These are phyloP conservation scores for Embidobia sp. DNA, from an alignment of 2,888 invertebrate genomes.

Conservation along the genomic window DNA sequence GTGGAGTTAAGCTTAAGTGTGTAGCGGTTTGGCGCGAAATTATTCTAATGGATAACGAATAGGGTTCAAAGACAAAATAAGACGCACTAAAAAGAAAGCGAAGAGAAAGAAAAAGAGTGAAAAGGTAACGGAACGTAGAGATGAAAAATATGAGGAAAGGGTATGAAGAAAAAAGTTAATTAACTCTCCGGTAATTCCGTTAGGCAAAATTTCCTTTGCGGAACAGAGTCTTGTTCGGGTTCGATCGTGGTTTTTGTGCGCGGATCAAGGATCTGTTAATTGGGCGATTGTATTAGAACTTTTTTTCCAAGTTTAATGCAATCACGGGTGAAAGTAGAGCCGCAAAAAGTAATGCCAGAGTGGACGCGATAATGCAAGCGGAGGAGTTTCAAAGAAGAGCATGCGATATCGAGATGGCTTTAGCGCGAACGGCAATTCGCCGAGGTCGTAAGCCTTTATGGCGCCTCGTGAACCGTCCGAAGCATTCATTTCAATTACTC, in stretches of 20 bases:
- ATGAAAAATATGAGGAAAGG: conserved; percentile 4
- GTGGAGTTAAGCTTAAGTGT: conserved; percentile 44
- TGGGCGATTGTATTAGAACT: conserved; percentile 72
- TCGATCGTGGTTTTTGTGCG: conserved; percentile 64
- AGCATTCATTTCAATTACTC: conserved; percentile 55
- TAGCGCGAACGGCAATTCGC: conserved; percentile 21
- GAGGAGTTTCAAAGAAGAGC: conserved; percentile 13
- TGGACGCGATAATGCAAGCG: conserved; percentile 20
- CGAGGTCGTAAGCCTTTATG: conserved; percentile 39
- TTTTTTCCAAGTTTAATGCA: conserved; percentile 70
- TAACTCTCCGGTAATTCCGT: conserved; percentile 71
- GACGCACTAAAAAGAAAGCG: neutral
- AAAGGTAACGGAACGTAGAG: neutral
- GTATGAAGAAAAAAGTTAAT: conserved; percentile 68
- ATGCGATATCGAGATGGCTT: conserved; percentile 40
- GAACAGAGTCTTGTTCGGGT: conserved; percentile 57
- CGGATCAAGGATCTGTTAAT: conserved; percentile 70
- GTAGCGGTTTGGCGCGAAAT: conserved; percentile 49
- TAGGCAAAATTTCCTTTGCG: conserved; percentile 70
- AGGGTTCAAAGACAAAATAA: too few relatives aligned
- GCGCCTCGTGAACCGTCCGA: conserved; percentile 27
- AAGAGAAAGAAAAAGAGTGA: neutral
- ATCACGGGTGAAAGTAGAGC: conserved; percentile 68
- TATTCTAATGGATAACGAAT: conserved; percentile 63
- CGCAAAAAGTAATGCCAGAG: conserved; percentile 48